These are phyloP conservation scores for Lepidochitona cinerea DNA, from an alignment of 2,888 invertebrate genomes.

Conservation along the genomic window DNA sequence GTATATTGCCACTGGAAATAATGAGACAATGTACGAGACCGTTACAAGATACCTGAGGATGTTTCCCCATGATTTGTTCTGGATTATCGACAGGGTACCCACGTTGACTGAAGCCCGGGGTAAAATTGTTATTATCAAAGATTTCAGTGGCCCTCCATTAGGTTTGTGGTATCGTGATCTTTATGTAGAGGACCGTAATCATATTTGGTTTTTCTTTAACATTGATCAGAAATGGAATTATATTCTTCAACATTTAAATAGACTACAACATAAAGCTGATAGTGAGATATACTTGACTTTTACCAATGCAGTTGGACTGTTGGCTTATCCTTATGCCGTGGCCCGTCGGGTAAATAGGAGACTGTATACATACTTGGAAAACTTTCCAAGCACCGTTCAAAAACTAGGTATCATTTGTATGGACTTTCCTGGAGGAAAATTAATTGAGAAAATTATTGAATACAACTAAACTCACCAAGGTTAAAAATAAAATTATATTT, in stretches of 20 bases:
- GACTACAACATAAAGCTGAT: background rate
- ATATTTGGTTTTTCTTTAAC: background rate
- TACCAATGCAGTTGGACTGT: background rate
- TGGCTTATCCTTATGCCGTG: background rate
- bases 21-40: background rate
- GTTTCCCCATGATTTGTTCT: background rate
- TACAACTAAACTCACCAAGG: too few species aligned
- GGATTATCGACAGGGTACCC: background rate
- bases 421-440: background rate
- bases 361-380: background rate
- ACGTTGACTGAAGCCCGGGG: background rate
- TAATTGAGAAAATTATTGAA: background rate
- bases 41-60: background rate
- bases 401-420: background rate
- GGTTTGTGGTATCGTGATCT: background rate
- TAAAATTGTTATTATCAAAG: background rate
- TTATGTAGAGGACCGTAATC: background rate
- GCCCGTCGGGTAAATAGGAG: background rate
- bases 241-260: background rate
- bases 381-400: too few species aligned
- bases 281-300: background rate
- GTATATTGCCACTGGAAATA: background rate
- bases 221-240: background rate
- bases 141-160: background rate
- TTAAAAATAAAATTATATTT: too few species aligned